phyloP scores from a whole-genome alignment of 2,797 vertebrate genomes.

The Anguilla megastoma region DNA sequence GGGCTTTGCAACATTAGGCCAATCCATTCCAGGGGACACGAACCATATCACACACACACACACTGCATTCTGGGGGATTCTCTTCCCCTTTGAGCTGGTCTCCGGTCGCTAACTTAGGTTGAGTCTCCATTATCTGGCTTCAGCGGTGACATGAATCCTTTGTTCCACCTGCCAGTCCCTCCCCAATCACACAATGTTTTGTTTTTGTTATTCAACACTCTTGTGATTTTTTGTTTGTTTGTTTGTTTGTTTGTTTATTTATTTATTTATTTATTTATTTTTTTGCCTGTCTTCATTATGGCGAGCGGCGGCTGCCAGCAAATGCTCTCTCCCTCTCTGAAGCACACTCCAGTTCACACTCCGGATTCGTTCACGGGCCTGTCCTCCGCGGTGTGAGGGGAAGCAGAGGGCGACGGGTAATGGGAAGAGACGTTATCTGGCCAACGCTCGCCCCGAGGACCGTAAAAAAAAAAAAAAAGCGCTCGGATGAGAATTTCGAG shows the following conservation, averaged over 20 bases:
- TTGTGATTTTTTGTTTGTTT: too few relatives aligned
- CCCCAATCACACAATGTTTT: too few relatives aligned
- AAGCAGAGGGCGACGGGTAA: neutral
- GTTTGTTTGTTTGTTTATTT: neutral
- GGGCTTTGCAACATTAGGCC: neutral
- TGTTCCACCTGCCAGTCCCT: too few relatives aligned
- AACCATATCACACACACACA: neutral
- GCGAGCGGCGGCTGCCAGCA: neutral
- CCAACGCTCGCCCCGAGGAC: neutral
- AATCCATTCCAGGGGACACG: neutral
- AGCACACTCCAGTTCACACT: neutral
- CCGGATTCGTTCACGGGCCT: neutral
- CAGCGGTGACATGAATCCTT: neutral
- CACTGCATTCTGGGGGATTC: neutral
- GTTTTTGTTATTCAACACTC: neutral
- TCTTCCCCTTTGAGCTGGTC: neutral
- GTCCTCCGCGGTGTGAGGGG: neutral
- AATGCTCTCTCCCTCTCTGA: neutral
- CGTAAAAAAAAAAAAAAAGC: neutral
- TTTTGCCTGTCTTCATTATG: neutral
- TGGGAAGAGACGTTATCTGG: constrained; percentile 5
- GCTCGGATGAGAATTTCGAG: neutral
- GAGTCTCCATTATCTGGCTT: neutral
- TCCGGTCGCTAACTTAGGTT: neutral
- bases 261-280: neutral